Evolutionary conservation across 2,888 invertebrate species (phyloP).

Genomic region (Gisinianus flammeolus): DNA sequence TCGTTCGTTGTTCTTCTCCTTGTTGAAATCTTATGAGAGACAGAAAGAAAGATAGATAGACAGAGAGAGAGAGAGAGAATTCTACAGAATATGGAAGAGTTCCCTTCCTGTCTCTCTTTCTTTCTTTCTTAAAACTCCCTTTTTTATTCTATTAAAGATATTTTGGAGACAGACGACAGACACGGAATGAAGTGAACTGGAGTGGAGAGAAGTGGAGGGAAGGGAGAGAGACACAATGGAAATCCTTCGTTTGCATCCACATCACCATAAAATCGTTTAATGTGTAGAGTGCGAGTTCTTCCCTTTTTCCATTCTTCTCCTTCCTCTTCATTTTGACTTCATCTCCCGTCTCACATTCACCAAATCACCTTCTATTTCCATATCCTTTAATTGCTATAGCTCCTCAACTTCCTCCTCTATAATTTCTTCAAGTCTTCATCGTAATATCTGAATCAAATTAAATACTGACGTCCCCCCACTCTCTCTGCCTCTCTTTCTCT

Average conservation of each 20-base stretch:
- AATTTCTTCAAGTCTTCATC: background rate
- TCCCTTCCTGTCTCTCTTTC: no score
- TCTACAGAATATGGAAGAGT: background rate
- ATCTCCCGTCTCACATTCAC: background rate
- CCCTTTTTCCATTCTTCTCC: background rate
- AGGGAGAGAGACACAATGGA: background rate
- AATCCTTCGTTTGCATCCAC: slow-evolving; percentile 3
- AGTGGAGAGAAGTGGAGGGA: background rate
- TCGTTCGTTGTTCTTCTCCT: slow-evolving; percentile 1
- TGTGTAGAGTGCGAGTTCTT: slow-evolving; percentile 2
- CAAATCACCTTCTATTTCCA: background rate
- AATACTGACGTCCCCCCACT: no score
- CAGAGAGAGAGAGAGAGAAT: background rate
- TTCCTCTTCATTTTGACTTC: background rate
- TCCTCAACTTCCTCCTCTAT: no score
- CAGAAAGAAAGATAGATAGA: background rate
- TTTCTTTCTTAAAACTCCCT: no score
- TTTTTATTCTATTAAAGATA: background rate
- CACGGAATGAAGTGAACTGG: background rate
- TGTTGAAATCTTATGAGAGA: background rate
- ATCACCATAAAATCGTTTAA: slow-evolving; percentile 27
- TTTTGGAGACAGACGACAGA: background rate
- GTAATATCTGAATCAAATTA: background rate
- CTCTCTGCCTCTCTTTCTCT: background rate
- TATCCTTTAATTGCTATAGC: no score